Evolutionary conservation across 64 coral and sea anemone genomes (phyloP).

Genomic region (Actinia tenebrosa): DNA sequence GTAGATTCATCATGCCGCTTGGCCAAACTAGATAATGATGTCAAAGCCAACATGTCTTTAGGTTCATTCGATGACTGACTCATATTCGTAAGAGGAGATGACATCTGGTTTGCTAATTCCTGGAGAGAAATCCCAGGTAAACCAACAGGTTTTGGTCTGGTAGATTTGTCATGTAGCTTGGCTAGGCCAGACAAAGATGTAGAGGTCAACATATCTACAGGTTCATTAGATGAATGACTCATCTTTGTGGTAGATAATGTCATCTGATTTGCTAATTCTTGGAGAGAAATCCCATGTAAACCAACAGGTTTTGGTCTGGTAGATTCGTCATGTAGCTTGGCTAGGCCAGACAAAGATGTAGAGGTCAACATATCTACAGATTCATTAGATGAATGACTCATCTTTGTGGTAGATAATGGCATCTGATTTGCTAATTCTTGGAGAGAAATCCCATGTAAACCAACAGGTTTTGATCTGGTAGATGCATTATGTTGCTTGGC

Average conservation of each 20-base stretch:
- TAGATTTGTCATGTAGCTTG: background rate
- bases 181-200: conserved; percentile 7
- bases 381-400: background rate
- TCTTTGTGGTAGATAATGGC: background rate
- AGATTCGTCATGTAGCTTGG: background rate
- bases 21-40: background rate
- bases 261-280: background rate
- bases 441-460: background rate
- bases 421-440: background rate
- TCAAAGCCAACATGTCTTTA: background rate
- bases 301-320: background rate
- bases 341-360: background rate
- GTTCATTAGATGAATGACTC: background rate
- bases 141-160: background rate
- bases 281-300: background rate
- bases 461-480: background rate
- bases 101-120: background rate
- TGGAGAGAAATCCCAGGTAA: background rate
- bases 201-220: background rate
- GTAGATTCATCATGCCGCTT: background rate
- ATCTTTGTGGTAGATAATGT: background rate
- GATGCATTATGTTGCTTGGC: background rate
- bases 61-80: background rate
- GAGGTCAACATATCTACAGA: background rate
- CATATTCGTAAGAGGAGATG: background rate